These are phyloP conservation scores for Meloidogyne exigua DNA, from an alignment of 1,140 invertebrate genomes.

Conservation along the genomic window DNA sequence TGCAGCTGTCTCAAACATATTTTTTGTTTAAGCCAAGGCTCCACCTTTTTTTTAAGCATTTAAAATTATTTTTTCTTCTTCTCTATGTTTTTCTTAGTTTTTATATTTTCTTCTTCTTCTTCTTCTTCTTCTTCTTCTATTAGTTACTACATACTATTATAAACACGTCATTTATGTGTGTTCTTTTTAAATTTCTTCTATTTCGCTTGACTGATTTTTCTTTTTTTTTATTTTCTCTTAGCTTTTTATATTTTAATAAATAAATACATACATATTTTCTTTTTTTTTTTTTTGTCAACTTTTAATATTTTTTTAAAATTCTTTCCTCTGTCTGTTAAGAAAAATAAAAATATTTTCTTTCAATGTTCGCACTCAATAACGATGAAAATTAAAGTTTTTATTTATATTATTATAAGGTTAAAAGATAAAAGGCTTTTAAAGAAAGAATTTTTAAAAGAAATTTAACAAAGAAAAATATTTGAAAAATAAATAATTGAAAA, in stretches of 20 bases:
- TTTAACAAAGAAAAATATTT: not conserved
- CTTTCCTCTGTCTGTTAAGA: not conserved
- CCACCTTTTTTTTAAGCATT: constrained; percentile 1
- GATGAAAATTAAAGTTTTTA: not conserved
- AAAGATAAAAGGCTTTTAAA: not conserved
- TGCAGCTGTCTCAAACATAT: not conserved
- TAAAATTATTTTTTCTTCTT: not conserved
- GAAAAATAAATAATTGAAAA: not conserved
- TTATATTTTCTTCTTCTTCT: not conserved
- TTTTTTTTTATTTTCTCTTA: not conserved
- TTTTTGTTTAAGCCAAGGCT: not conserved
- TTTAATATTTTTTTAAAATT: not conserved
- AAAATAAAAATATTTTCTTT: not conserved
- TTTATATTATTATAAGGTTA: not conserved
- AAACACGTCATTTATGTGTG: not conserved
- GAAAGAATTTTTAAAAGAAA: not conserved
- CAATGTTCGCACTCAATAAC: not conserved
- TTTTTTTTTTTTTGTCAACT: not conserved
- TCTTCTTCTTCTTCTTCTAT: not conserved
- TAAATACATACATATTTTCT: not conserved
- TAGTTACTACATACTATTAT: too few relatives aligned
- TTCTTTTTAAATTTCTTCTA: constrained; percentile 4
- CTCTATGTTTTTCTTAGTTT: too few relatives aligned
- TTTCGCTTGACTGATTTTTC: too few relatives aligned
- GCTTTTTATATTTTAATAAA: too few relatives aligned